Base-by-base conservation (phyloP, 2,888 invertebrate genomes). In the Limnephilus auricula region DNA sequence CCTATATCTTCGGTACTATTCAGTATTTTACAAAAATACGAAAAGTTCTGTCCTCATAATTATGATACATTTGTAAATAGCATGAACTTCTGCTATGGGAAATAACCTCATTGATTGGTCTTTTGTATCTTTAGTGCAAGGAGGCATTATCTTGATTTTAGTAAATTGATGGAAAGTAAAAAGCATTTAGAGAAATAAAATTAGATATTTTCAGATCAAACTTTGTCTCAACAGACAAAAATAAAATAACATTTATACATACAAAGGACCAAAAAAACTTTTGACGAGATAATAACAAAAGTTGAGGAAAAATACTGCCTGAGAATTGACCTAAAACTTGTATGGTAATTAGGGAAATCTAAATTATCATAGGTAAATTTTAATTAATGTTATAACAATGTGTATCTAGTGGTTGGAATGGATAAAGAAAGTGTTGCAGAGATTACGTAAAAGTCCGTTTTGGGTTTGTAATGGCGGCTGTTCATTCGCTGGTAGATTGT, bases 401-500 rank as follows among this genome's bases (percentile, higher is more conserved):
- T 65, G 25, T 65, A 50, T 2, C 15, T 50, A 3, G 9, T 25
- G 25, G 25, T 65, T 18, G 18, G 25, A 18, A 65, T 25, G 25
- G 5, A 45, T 4, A 15, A 65, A 65, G n/a, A 65, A 2, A n/a
- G 4, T 2, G 25, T 25, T 65, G 18, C 65, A 6, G 65, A 50
- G 45, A 50, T 65, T 2, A 25, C 9, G 25, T 45, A 10, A 45
- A 45, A 13, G 65, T 82, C 25, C 34, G 32, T 82, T 65, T 65
- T 25, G 65, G 30, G 15, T 32, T 40, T 85, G 37, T 85, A 85
- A 40, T 85, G 31, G n/a, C 6, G 87, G 79, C 91, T 91, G 91
- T 91, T 91, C 91, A 91, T 91, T 91, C 88, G 15, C n/a, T 45
- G 91, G 90, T 65, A n/a, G 65, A 34, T 34, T 85, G 50, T 78